Evolutionary conservation across 1,140 invertebrate species (phyloP), one percentile per base, ranked within the genome.

Genomic region (Maconellicoccus hirsutus): DNA sequence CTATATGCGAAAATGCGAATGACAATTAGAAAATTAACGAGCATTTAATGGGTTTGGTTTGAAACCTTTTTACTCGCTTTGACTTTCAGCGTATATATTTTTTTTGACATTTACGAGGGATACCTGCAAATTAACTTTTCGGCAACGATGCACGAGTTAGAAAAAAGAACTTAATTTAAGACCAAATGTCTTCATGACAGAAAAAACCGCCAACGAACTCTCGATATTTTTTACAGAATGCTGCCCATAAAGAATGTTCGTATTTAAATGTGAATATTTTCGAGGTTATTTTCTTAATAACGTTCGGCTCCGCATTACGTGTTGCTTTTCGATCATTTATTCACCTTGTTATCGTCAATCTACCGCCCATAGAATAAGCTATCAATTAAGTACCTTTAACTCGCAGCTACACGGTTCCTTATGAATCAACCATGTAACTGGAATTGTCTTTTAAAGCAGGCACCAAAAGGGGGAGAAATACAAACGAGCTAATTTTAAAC

Each of bases 351-450:
- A 52, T 52, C 42, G 42, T 52, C 12, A 52, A 52, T 52, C 42
- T 52, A 52, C 42, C 42, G 42, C 42, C 42, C 42, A 33, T 33
- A 33, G 42, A 52, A 52, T 52, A 52, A 52, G 42, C 42, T 52
- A 52, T 52, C 42, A 52, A 52, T 52, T 52, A 52, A 52, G 42
- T 52, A 52, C 42, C 42, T 52, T 52, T 52, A 52, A 52, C 42
- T n/a, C n/a, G 3, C 6, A 52, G 42, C 42, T 33, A 33, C 42
- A 52, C 42, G 6, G 42, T 16, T 52, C 42, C 12, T 19, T 52
- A 52, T 52, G 42, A 52, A 52, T 52, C 42, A 52, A 52, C 42
- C 42, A 16, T 52, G 42, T 52, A 19, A 19, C 42, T 16, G 42
- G 42, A 52, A 52, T 52, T 19, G 10, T 52, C 42, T 52, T 16